These are phyloP conservation scores for Mya arenaria DNA, from an alignment of 1,140 invertebrate genomes.

Conservation along the genomic window DNA sequence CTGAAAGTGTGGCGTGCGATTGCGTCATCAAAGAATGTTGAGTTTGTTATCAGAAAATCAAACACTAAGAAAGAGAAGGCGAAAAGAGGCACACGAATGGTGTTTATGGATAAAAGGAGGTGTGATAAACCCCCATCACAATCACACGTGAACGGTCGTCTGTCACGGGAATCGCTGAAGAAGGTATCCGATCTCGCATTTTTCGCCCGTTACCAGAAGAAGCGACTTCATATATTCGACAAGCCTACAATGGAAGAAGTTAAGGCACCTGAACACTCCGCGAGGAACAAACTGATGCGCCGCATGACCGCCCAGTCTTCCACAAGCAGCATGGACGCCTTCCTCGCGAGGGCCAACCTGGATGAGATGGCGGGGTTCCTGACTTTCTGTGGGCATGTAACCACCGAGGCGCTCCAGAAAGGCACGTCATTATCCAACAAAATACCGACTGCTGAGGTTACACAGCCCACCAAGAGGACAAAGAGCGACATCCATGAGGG, in stretches of 20 bases:
- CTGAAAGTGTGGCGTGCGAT: constrained; percentile 36
- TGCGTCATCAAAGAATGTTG: constrained; percentile 8
- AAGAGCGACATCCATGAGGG: background rate
- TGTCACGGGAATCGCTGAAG: constrained; percentile 30
- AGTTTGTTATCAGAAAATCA: constrained; percentile 27
- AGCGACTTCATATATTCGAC: background rate
- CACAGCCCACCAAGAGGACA: background rate
- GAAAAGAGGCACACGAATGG: constrained; percentile 2
- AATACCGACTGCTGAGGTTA: no score
- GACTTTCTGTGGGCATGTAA: constrained; percentile 26
- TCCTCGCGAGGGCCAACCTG: constrained; percentile 30
- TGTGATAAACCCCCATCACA: constrained; percentile 1
- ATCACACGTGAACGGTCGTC: background rate
- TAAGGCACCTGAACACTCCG: background rate
- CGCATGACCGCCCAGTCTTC: constrained; percentile 16
- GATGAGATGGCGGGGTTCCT: constrained; percentile 41
- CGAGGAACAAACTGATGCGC: constrained; percentile 8
- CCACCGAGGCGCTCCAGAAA: constrained; percentile 15
- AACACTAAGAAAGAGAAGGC: background rate
- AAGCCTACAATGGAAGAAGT: background rate
- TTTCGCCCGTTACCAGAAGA: constrained; percentile 38
- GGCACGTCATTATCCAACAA: no score
- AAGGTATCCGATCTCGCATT: constrained; percentile 42
- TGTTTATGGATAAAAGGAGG: background rate
- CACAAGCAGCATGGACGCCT: constrained; percentile 44